These are phyloP conservation scores for Neolamprologus fasciatus DNA, from an alignment of 2,113 vertebrate species.

Conservation along the genomic window DNA sequence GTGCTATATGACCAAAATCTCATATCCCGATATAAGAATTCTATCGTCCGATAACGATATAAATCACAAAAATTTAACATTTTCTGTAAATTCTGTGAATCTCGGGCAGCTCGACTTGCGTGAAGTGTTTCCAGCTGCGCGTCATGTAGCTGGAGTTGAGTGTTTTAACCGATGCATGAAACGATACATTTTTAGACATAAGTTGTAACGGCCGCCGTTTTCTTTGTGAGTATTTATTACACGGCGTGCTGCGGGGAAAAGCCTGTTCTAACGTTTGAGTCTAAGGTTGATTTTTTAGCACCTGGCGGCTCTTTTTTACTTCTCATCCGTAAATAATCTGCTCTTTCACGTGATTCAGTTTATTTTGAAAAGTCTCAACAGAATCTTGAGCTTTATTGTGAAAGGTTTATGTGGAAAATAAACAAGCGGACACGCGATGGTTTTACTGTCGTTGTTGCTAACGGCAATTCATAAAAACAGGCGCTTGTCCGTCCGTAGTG, in stretches of 20 bases:
- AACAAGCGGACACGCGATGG: accelerated
- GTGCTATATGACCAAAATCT: not conserved
- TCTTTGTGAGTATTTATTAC: not conserved
- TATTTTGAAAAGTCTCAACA: not conserved
- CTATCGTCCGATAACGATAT: accelerated
- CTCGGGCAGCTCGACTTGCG: accelerated
- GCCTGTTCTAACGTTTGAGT: not conserved
- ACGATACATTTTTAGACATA: accelerated
- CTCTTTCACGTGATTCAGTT: not conserved
- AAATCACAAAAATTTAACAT: not conserved
- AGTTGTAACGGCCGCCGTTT: not conserved
- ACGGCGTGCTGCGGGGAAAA: not conserved
- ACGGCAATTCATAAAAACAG: accelerated
- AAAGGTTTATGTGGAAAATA: not conserved
- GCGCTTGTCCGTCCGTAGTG: accelerated
- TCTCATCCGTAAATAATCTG: accelerated
- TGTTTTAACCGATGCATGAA: too few relatives aligned
- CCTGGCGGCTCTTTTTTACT: accelerated
- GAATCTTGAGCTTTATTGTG: not conserved
- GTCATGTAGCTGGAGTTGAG: accelerated
- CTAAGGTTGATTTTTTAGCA: not conserved
- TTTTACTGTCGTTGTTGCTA: accelerated
- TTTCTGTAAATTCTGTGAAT: not conserved
- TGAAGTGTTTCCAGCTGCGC: too few relatives aligned
- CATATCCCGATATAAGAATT: not conserved